phyloP scores from a whole-genome alignment of 2,113 vertebrate genomes.

The Salvelinus fontinalis region DNA sequence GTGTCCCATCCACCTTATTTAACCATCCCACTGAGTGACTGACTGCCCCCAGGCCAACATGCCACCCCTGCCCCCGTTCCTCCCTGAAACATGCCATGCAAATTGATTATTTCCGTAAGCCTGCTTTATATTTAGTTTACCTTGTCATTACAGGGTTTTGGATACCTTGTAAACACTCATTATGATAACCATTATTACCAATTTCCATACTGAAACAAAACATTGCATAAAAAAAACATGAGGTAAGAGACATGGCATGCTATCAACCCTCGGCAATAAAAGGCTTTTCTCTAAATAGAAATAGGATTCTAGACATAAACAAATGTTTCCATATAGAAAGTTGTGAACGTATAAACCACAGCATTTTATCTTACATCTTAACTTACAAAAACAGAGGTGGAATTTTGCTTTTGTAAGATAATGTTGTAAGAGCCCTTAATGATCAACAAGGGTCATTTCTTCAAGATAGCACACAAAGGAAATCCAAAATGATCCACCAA shows the following conservation, averaged over 20 bases:
- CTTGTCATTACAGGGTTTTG: conserved; percentile 88
- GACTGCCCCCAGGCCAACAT: conserved; percentile 22
- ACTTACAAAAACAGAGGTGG: conserved; percentile 50
- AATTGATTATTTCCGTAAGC: conserved; percentile 12
- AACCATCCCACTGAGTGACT: conserved; percentile 7
- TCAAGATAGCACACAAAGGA: conserved; percentile 60
- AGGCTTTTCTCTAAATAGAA: conserved; percentile 20
- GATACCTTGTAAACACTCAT: conserved; percentile 87
- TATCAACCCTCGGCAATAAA: conserved; percentile 29
- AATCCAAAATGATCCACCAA: conserved; percentile 68
- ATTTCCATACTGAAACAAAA: conserved; percentile 94
- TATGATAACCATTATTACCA: conserved; percentile 98
- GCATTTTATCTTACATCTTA: conserved; percentile 57
- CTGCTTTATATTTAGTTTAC: conserved; percentile 69
- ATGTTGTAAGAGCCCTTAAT: conserved; percentile 74
- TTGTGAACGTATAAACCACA: conserved; percentile 43
- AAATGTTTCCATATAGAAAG: conserved; percentile 37
- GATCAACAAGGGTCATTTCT: conserved; percentile 68
- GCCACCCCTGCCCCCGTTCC: conserved; percentile 40
- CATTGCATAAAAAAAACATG: conserved; percentile 67
- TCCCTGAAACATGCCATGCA: conserved; percentile 56
- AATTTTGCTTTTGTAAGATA: conserved; percentile 78
- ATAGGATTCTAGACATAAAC: conserved; percentile 27
- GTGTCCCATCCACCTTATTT: conserved; percentile 15
- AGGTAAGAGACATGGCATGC: conserved; percentile 59